phyloP scores from a whole-genome alignment of 2,113 vertebrate genomes.

The Pyxicephalus adspersus region DNA sequence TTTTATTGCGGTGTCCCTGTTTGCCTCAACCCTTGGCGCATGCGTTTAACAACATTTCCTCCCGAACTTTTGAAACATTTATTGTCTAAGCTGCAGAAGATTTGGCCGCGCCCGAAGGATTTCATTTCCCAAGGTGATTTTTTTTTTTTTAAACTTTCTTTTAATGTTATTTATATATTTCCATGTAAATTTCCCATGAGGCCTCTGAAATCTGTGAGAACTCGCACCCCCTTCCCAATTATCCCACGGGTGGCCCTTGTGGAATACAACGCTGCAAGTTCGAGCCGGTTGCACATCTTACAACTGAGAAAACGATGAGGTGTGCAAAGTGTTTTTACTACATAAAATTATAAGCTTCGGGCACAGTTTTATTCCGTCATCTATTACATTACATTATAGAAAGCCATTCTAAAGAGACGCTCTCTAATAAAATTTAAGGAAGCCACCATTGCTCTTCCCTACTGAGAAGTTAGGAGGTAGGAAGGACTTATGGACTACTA shows the following conservation, averaged over 20 bases:
- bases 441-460: background rate
- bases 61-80: background rate
- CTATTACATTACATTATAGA: constrained; percentile 36
- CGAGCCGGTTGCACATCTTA: background rate
- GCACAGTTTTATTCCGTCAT: constrained; percentile 38
- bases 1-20: background rate
- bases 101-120: background rate
- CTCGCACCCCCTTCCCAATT: constrained; percentile 34
- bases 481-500: too few relatives aligned
- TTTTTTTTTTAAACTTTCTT: background rate
- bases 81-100: background rate
- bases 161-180: constrained; percentile 21
- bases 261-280: constrained; percentile 15
- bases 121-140: background rate
- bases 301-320: constrained; percentile 38
- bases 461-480: too few relatives aligned
- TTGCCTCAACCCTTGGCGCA: background rate
- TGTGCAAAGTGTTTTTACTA: constrained; percentile 35
- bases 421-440: background rate
- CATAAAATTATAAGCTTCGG: constrained; percentile 41
- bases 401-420: background rate
- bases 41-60: background rate
- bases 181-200: constrained; percentile 29
- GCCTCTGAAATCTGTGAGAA: background rate
- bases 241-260: constrained; percentile 21